Evolutionary conservation across 1,140 invertebrate species (phyloP).

Genomic region (Ephestia elutella): DNA sequence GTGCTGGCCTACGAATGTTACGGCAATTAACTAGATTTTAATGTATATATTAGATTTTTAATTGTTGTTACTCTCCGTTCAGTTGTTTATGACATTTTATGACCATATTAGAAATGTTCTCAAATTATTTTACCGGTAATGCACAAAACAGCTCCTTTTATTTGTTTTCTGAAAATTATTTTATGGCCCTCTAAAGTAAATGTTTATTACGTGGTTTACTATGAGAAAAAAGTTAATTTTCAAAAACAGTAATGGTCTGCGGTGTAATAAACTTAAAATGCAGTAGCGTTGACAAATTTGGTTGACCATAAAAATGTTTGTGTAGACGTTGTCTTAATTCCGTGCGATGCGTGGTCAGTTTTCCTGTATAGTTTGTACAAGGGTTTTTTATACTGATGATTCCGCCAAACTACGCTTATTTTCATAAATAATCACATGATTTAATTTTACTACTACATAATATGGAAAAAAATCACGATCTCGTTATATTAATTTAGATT

Average conservation of each 20-base stretch:
- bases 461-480: too few relatives aligned
- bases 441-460: too few relatives aligned
- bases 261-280: not conserved
- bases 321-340: too few relatives aligned
- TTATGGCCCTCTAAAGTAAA: not conserved
- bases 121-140: not conserved
- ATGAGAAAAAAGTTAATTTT: not conserved
- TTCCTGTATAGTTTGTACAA: too few relatives aligned
- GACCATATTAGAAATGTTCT: not conserved
- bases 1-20: not conserved
- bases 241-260: not conserved
- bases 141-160: not conserved
- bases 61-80: not conserved
- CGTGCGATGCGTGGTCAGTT: too few relatives aligned
- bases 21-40: not conserved
- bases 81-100: not conserved
- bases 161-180: not conserved
- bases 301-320: too few relatives aligned
- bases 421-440: too few relatives aligned
- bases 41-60: not conserved
- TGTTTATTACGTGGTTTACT: not conserved
- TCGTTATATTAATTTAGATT: too few relatives aligned
- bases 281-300: not conserved
- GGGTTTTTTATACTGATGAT: too few relatives aligned
- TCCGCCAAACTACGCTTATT: too few relatives aligned